These are phyloP conservation scores for Rutpela maculata DNA, from an alignment of 2,888 invertebrate genomes.

Conservation along the genomic window DNA sequence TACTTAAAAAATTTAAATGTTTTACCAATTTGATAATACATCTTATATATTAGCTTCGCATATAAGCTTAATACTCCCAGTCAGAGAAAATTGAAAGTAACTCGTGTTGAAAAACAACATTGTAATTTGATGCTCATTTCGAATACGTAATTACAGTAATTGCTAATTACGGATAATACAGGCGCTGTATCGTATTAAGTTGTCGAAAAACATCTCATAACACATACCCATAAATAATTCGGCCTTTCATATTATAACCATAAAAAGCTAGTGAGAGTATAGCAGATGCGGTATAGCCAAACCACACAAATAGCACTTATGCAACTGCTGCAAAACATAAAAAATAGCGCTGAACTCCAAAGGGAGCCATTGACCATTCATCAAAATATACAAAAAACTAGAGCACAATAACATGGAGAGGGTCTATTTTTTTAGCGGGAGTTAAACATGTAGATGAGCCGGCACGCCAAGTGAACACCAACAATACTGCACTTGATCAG, in stretches of 20 bases:
- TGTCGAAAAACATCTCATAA: slow-evolving; percentile 1
- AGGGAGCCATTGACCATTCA: slow-evolving; percentile 64
- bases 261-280: slow-evolving; percentile 46
- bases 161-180: not conserved
- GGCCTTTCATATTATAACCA: slow-evolving; percentile 21
- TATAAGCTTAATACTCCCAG: too few relatives aligned
- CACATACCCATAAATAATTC: slow-evolving; percentile 1
- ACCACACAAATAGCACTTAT: slow-evolving; percentile 59
- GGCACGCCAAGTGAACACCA: slow-evolving; percentile 59
- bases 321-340: slow-evolving; percentile 68
- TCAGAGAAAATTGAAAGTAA: too few relatives aligned
- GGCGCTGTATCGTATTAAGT: not conserved
- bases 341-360: slow-evolving; percentile 58
- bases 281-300: slow-evolving; percentile 57
- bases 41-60: too few relatives aligned
- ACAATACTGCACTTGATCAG: slow-evolving; percentile 69
- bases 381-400: slow-evolving; percentile 63
- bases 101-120: not conserved
- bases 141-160: not conserved
- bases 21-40: too few relatives aligned
- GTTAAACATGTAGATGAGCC: slow-evolving; percentile 57
- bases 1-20: too few relatives aligned
- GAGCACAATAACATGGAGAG: slow-evolving; percentile 44
- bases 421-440: slow-evolving; percentile 56
- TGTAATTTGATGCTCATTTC: not conserved